Conservation (phyloP, 1,140 invertebrate species). For the Drosophila busckii region DNA sequence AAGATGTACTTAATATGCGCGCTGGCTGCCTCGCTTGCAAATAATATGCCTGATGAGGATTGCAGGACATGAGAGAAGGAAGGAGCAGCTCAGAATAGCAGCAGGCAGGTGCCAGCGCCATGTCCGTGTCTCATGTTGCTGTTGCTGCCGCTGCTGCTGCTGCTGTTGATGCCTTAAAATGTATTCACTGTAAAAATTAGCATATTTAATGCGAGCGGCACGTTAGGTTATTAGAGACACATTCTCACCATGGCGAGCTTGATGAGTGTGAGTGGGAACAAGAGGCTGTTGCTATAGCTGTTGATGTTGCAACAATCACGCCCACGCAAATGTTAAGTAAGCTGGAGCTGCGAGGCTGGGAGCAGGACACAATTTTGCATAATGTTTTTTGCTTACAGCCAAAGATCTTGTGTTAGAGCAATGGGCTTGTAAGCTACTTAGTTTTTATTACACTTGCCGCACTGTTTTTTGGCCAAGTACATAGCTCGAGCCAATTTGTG, state of each 20-base stretch:
- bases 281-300: slow-evolving; percentile 32
- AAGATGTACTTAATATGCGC: slow-evolving; percentile 69
- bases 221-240: slow-evolving; percentile 74
- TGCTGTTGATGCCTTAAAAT: slow-evolving; percentile 52
- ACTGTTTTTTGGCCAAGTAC: slow-evolving; percentile 65
- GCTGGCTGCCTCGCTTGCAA: slow-evolving; percentile 55
- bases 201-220: slow-evolving; percentile 75
- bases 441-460: slow-evolving; percentile 74
- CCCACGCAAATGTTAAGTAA: slow-evolving; percentile 42
- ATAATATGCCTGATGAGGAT: slow-evolving; percentile 65
- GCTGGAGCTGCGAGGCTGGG: slow-evolving; percentile 16
- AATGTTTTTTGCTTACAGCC: slow-evolving; percentile 42
- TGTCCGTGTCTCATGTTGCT: slow-evolving; percentile 2
- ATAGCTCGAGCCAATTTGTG: slow-evolving; percentile 21
- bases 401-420: slow-evolving; percentile 15
- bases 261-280: slow-evolving; percentile 11
- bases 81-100: neutral
- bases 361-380: slow-evolving; percentile 56
- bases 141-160: slow-evolving; percentile 19
- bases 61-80: neutral
- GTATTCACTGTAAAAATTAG: slow-evolving; percentile 76
- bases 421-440: slow-evolving; percentile 73
- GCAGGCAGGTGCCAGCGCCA: slow-evolving; percentile 12
- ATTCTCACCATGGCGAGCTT: slow-evolving; percentile 52
- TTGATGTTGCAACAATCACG: slow-evolving; percentile 56